These are phyloP conservation scores for Cinclus cinclus DNA, from an alignment of 2,113 vertebrate species.

Conservation along the genomic window DNA sequence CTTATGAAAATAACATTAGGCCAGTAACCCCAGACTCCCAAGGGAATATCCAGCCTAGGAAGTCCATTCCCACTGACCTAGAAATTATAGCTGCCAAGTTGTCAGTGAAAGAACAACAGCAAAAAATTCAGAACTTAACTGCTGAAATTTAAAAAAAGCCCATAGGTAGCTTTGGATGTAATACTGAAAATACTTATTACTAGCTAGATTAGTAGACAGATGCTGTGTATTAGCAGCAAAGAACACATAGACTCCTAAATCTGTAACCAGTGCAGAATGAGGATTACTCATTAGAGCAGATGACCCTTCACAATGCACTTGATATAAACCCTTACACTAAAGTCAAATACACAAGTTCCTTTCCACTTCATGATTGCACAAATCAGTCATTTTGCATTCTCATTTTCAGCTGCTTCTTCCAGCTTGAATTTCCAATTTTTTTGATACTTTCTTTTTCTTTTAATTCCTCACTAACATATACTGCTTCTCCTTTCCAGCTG, in stretches of 20 bases:
- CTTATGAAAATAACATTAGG: constrained; percentile 1
- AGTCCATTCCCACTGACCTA: neutral
- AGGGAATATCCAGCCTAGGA: neutral
- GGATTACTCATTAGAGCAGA: neutral
- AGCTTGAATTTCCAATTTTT: neutral
- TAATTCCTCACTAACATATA: neutral
- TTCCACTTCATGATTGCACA: neutral
- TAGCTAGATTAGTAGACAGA: neutral
- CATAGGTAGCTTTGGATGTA: neutral
- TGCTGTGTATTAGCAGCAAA: neutral
- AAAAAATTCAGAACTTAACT: neutral
- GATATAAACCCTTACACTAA: neutral
- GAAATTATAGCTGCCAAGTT: neutral
- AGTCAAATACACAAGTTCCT: neutral
- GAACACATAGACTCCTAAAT: neutral
- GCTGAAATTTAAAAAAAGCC: neutral
- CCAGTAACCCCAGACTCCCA: neutral
- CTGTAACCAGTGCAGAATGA: neutral
- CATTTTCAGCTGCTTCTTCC: neutral
- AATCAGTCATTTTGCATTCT: neutral
- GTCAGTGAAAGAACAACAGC: neutral
- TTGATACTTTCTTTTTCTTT: neutral
- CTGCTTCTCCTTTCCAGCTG: neutral
- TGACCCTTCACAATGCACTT: neutral
- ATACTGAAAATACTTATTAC: neutral